These are phyloP conservation scores for Eupsilia transversa DNA, from an alignment of 2,888 invertebrate genomes.

Conservation along the genomic window DNA sequence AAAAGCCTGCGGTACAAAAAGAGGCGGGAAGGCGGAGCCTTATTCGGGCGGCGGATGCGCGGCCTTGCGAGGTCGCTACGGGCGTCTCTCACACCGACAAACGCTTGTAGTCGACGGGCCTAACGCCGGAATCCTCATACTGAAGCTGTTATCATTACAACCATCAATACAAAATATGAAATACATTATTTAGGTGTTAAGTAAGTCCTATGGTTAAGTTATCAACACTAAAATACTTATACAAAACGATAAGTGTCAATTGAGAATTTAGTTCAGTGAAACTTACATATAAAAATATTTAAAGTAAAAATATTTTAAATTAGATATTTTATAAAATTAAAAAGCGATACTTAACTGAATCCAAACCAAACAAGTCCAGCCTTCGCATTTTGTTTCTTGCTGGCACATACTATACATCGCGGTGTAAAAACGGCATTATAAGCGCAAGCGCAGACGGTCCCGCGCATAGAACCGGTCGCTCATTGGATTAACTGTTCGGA, in stretches of 20 bases:
- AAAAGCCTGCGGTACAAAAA: slow-evolving; percentile 64
- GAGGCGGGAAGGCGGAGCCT: slow-evolving; percentile 49
- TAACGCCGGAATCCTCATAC: background rate
- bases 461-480: slow-evolving; percentile 69
- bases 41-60: slow-evolving; percentile 72
- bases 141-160: background rate
- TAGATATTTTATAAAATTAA: background rate
- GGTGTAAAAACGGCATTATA: slow-evolving; percentile 43
- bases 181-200: background rate
- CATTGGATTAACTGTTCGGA: slow-evolving; percentile 64
- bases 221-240: too few species aligned
- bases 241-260: background rate
- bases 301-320: background rate
- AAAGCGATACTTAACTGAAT: background rate
- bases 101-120: background rate
- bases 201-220: too few species aligned
- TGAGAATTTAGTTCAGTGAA: background rate
- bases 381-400: background rate
- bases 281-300: too few species aligned
- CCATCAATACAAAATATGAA: background rate
- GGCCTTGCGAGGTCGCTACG: slow-evolving; percentile 84
- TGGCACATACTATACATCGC: background rate
- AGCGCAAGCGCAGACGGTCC: slow-evolving; percentile 58
- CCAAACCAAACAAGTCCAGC: background rate
- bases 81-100: slow-evolving; percentile 73